A percentile compares a stretch with the other conserved stretches of the same genome.
Evolutionary conservation across 37 sponge, comb jelly and placozoan genomes (phyloP).

Genomic region (Spongia lamella): DNA sequence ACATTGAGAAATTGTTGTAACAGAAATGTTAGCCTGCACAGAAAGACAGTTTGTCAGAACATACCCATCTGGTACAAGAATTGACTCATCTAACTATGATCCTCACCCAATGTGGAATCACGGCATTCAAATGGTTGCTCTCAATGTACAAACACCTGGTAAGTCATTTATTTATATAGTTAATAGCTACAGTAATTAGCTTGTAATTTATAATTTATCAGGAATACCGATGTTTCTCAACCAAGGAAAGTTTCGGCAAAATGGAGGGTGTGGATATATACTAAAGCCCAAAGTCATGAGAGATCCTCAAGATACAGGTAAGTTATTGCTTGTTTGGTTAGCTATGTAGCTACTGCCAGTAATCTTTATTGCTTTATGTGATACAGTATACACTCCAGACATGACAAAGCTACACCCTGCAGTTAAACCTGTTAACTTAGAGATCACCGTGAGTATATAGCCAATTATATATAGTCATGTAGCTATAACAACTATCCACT

Average conservation of each 20-base stretch:
- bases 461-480: no score
- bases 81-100: constrained; percentile 37
- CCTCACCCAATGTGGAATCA: constrained; percentile 30
- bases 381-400: background rate
- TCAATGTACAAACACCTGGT: constrained; percentile 47
- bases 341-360: background rate
- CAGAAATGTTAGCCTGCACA: constrained; percentile 16
- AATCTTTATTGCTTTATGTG: background rate
- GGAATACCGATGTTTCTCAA: constrained; percentile 22
- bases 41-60: constrained; percentile 24
- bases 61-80: constrained; percentile 25
- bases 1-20: no score
- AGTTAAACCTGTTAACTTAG: background rate
- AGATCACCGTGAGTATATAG: background rate
- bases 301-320: background rate
- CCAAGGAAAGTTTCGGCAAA: constrained; percentile 37
- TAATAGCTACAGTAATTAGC: background rate
- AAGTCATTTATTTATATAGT: background rate
- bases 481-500: background rate
- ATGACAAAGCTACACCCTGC: constrained; percentile 16
- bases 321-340: no score
- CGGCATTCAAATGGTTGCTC: constrained; percentile 40
- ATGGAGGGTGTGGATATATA: constrained; percentile 57
- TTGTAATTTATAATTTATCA: background rate
- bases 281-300: constrained; percentile 40